These are phyloP conservation scores for Nannobrachium achirus DNA, from an alignment of 2,113 vertebrate species.

Conservation along the genomic window DNA sequence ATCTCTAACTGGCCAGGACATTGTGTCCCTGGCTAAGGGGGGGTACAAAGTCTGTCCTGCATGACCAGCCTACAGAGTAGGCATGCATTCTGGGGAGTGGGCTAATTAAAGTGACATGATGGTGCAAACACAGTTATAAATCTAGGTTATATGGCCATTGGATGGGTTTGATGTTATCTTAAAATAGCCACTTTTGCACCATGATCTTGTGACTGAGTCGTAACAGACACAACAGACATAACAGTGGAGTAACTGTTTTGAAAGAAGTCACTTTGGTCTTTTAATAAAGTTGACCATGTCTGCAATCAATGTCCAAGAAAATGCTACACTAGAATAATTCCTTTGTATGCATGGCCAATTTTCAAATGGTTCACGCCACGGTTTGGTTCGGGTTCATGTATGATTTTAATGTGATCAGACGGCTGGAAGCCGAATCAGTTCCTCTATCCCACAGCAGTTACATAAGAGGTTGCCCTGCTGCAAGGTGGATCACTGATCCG, in stretches of 20 bases:
- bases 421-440: conserved; percentile 12
- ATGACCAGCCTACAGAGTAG: conserved; percentile 20
- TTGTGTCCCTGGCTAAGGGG: conserved; percentile 25
- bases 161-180: conserved; percentile 31
- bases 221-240: background rate
- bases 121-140: conserved; percentile 11
- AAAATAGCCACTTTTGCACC: background rate
- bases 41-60: conserved; percentile 23
- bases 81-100: conserved; percentile 14
- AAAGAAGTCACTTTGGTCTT: conserved; percentile 54
- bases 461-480: conserved; percentile 38
- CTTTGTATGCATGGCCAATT: background rate
- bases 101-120: background rate
- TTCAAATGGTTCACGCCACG: too few species aligned
- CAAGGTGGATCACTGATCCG: conserved; percentile 7
- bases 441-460: conserved; percentile 29
- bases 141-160: conserved; percentile 19
- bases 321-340: background rate
- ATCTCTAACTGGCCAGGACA: conserved; percentile 21
- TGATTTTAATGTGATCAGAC: conserved; percentile 4
- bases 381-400: background rate
- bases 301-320: background rate
- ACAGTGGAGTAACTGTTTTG: background rate
- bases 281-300: background rate
- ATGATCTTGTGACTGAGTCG: conserved; percentile 35